Base-by-base conservation (phyloP, 2,888 invertebrate genomes). In the Aphrophora alni region DNA sequence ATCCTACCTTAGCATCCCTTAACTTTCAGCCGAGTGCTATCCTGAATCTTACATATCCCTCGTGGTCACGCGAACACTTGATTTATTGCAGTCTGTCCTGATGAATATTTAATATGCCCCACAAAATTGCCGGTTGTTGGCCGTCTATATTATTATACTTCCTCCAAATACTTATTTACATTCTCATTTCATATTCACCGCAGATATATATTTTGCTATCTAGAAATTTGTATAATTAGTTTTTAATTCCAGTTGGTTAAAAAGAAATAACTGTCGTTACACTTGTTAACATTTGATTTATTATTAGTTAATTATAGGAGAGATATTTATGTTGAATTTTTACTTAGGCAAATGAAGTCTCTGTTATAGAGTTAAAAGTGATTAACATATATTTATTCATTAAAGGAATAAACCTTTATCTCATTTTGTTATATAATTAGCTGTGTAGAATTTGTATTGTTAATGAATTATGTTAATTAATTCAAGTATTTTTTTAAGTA, bases 51-150 rank as follows among this genome's bases (percentile, higher is more conserved):
- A 44, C 59, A 21, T 59, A 59, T 59, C 59, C 59, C 59, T 21
- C 21, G 59, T 59, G 59, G 59, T 59, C 59, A 59, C 59, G 59
- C 59, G 5, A 59, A 4, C 21, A 10, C 21, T 4, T 59, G 59
- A 59, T 59, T 59, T 59, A 59, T 59, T 21, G 21, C 59, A 5
- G 4, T 59, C 59, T 21, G 12, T 5, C 21, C n/a, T 59, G 59
- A 59, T 59, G 59, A 59, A 59, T 59, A 59, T 59, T 59, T 59
- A 59, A 59, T 59, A 59, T 21, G 5, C 21, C n/a, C 4, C 59
- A 59, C 59, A 59, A 59, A 59, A 59, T 59, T 59, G 59, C 59
- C 59, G 59, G 59, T 59, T 59, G 59, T 21, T 59, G 59, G 21
- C 59, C n/a, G 59, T 21, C 59, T 59, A 14, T 59, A 59, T 59